Evolutionary conservation across 2,797 vertebrate species (phyloP).

Genomic region (Neostethus bicornis): DNA sequence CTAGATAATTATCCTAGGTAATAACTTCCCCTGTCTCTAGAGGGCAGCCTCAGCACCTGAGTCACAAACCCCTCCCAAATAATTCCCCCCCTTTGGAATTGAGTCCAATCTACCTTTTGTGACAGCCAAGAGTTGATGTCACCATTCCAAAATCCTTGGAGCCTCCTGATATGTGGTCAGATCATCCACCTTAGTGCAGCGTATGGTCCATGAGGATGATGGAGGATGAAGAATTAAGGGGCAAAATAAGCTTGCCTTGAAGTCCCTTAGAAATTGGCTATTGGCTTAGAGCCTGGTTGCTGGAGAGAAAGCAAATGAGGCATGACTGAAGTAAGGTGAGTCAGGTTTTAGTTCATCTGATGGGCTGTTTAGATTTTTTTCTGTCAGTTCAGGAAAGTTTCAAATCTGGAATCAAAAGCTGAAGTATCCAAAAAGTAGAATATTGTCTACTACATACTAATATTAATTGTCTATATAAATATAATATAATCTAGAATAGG

Average conservation of each 20-base stretch:
- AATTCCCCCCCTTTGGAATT: slow-evolving; percentile 33
- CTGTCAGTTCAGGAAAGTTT: background rate
- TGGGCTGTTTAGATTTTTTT: background rate
- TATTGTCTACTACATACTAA: background rate
- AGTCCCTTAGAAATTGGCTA: slow-evolving; percentile 46
- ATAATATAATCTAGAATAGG: no score
- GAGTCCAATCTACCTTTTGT: slow-evolving; percentile 59
- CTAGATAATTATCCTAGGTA: slow-evolving; percentile 39
- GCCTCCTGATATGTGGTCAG: slow-evolving; percentile 64
- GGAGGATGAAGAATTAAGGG: slow-evolving; percentile 35
- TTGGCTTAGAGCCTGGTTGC: slow-evolving; percentile 24
- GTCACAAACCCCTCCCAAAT: slow-evolving; percentile 49
- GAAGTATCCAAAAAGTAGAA: background rate
- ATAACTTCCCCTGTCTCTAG: slow-evolving; percentile 69
- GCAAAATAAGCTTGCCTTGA: slow-evolving; percentile 37
- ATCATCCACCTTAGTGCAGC: slow-evolving; percentile 39
- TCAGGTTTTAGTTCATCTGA: slow-evolving; percentile 5
- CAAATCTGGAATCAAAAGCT: background rate
- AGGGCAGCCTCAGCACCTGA: slow-evolving; percentile 71
- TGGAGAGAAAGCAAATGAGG: slow-evolving; percentile 1
- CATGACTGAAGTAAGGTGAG: slow-evolving; percentile 1
- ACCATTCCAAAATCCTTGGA: slow-evolving; percentile 61
- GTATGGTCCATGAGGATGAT: slow-evolving; percentile 35
- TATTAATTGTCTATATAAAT: no score
- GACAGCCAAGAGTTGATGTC: slow-evolving; percentile 73